Percentiles rank a stretch among this genome's conserved stretches.
phyloP scores from a whole-genome alignment of 2,797 vertebrate species.

The Sebastes trivittatus region DNA sequence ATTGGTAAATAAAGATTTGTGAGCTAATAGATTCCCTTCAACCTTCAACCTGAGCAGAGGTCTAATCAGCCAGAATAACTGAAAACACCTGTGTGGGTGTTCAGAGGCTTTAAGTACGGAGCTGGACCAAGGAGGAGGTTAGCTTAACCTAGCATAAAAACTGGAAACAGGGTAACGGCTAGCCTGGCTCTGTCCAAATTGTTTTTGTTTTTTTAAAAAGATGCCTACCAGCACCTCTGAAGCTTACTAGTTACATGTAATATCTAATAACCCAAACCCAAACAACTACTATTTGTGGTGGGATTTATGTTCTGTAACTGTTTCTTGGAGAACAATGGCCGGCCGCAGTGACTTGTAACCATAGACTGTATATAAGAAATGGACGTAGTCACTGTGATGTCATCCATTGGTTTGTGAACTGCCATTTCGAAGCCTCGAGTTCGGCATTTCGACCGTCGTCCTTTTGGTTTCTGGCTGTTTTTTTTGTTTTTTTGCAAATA shows the following conservation, averaged over 20 bases:
- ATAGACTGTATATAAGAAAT: too few relatives aligned
- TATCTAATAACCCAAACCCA: not conserved
- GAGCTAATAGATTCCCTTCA: too few relatives aligned
- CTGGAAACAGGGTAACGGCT: not conserved
- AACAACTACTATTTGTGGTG: not conserved
- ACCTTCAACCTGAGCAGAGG: not conserved
- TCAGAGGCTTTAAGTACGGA: not conserved
- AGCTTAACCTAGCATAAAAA: not conserved
- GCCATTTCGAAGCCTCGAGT: too few relatives aligned
- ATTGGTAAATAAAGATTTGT: too few relatives aligned
- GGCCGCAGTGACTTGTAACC: not conserved
- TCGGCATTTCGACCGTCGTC: too few relatives aligned
- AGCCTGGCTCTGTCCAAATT: not conserved
- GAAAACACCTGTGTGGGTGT: too few relatives aligned
- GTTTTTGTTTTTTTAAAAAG: too few relatives aligned
- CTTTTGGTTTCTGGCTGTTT: too few relatives aligned
- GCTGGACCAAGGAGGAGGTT: not conserved
- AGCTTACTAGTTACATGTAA: not conserved
- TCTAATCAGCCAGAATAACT: not conserved
- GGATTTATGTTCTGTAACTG: not conserved
- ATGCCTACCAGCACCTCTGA: not conserved
- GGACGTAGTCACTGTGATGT: too few relatives aligned
- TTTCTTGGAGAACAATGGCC: not conserved
- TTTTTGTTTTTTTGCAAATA: too few relatives aligned
- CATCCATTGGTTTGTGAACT: too few relatives aligned